These are phyloP conservation scores for Argyrosomus regius DNA, from an alignment of 2,797 vertebrate genomes.

Conservation along the genomic window DNA sequence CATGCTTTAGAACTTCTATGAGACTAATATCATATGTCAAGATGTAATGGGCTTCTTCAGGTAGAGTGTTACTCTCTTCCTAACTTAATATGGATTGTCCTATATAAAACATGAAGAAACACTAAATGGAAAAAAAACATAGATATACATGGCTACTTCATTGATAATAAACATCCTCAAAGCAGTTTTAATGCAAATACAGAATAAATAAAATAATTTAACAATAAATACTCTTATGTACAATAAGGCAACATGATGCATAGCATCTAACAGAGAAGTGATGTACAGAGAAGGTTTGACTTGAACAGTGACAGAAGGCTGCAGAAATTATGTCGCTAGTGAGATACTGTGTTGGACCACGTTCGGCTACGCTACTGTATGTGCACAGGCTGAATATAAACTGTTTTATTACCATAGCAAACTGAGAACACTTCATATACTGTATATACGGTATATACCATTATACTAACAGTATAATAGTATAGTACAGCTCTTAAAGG, in stretches of 20 bases:
- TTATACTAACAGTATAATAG: too few species aligned
- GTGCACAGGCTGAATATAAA: neutral
- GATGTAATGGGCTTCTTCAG: neutral
- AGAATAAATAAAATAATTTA: constrained; percentile 87
- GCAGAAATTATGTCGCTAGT: constrained; percentile 9
- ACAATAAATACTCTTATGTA: constrained; percentile 77
- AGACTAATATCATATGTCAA: neutral
- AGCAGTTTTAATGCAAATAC: constrained; percentile 74
- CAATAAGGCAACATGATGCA: constrained; percentile 80
- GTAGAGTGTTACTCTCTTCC: constrained; percentile 3
- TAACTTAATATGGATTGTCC: constrained; percentile 11
- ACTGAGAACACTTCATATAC: neutral
- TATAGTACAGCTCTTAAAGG: neutral
- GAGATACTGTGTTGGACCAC: neutral
- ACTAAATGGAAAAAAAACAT: constrained; percentile 22
- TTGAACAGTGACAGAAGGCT: constrained; percentile 34
- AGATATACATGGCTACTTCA: constrained; percentile 47
- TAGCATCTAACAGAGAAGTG: constrained; percentile 73
- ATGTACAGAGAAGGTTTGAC: constrained; percentile 31
- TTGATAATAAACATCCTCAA: constrained; percentile 75
- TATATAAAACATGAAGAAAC: constrained; percentile 37
- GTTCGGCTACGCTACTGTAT: constrained; percentile 7
- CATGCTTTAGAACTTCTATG: neutral
- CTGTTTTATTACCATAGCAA: neutral
- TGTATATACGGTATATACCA: too few species aligned